Evolutionary conservation across 2,888 invertebrate genomes (phyloP).

Genomic region (Nymphalis urticae): DNA sequence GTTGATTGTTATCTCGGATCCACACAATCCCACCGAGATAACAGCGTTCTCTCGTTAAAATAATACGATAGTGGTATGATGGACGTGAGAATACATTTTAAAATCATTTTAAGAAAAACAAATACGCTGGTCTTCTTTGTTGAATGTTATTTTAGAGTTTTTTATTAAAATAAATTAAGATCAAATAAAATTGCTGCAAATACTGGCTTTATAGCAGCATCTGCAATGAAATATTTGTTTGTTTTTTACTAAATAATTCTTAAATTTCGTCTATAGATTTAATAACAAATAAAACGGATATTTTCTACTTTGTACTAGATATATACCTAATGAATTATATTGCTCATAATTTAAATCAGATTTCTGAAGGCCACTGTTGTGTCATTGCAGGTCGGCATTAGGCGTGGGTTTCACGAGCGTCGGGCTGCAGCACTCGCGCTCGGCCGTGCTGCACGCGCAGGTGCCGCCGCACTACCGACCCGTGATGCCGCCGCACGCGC

Average conservation of each 20-base stretch:
- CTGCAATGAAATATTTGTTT: no score
- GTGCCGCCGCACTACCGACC: conserved; percentile 78
- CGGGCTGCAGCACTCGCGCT: conserved; percentile 85
- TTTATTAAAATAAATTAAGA: no score
- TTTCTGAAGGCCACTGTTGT: background rate
- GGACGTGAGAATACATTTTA: conserved; percentile 12
- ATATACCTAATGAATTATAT: background rate
- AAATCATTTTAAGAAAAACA: background rate
- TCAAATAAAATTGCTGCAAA: no score
- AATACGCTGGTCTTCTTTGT: background rate
- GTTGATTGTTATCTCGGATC: conserved; percentile 24
- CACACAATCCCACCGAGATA: conserved; percentile 19
- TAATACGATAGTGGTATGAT: background rate
- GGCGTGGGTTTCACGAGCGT: conserved; percentile 71
- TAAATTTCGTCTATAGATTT: no score
- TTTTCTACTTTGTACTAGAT: no score
- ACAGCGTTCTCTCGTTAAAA: conserved; percentile 7
- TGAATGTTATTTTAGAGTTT: background rate
- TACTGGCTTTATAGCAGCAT: no score
- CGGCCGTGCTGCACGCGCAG: conserved; percentile 86
- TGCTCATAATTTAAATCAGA: background rate
- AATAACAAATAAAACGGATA: no score
- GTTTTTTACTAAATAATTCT: no score
- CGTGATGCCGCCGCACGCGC: conserved; percentile 69
- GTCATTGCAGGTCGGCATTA: conserved; percentile 67